A percentile compares a stretch with the other conserved stretches of the same genome.
Evolutionary conservation across 2,113 vertebrate genomes (phyloP).

Genomic region (Hippolais icterina): DNA sequence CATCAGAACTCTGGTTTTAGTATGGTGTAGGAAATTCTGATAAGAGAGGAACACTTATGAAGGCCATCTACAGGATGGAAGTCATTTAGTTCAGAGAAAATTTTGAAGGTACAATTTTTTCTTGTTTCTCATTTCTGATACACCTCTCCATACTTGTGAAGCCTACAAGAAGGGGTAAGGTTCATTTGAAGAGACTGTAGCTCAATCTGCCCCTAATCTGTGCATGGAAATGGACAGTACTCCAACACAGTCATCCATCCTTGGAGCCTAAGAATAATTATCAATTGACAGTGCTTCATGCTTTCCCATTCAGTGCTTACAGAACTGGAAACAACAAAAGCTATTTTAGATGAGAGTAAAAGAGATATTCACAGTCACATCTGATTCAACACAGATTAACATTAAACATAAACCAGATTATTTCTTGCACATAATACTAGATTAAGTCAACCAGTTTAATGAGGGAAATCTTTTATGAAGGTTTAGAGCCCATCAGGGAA

Average conservation of each 20-base stretch:
- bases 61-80: background rate
- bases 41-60: background rate
- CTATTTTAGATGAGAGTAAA: background rate
- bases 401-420: background rate
- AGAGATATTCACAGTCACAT: background rate
- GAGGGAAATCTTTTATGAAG: background rate
- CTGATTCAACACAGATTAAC: background rate
- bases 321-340: background rate
- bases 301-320: background rate
- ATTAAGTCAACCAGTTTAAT: background rate
- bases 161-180: background rate
- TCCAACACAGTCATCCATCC: background rate
- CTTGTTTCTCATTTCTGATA: background rate
- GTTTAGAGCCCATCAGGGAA: background rate
- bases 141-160: background rate
- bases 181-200: background rate
- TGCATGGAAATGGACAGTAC: background rate
- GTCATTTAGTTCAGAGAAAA: background rate
- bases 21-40: background rate
- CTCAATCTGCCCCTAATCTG: background rate
- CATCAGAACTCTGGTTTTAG: background rate
- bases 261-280: background rate
- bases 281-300: rapidly evolving
- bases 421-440: background rate
- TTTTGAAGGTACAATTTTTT: background rate